These are phyloP conservation scores for Epinotia ramella DNA, from an alignment of 2,888 invertebrate species.

Conservation along the genomic window DNA sequence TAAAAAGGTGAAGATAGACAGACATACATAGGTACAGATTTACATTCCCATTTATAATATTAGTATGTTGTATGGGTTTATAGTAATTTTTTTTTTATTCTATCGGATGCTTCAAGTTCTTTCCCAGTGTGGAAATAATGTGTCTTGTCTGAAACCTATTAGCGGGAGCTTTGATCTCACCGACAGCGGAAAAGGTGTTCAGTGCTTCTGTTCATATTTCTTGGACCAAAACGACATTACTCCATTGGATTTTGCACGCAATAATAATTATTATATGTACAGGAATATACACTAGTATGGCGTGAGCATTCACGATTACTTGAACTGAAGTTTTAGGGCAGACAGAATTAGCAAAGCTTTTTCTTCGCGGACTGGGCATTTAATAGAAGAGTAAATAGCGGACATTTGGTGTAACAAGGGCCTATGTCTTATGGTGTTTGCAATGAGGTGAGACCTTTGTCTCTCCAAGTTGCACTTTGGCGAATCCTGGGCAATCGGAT, in stretches of 20 bases:
- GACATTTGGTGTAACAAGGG: neutral
- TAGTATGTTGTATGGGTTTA: too few relatives aligned
- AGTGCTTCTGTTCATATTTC: neutral
- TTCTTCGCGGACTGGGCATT: neutral
- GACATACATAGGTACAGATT: too few relatives aligned
- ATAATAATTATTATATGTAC: neutral
- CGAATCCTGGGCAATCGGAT: conserved; percentile 12
- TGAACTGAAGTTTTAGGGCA: neutral
- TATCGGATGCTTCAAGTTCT: neutral
- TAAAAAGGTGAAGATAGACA: too few relatives aligned
- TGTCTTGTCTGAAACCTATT: conserved; percentile 7
- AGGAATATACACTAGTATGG: neutral
- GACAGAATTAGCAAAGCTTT: conserved; percentile 30
- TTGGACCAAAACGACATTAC: neutral
- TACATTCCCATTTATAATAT: too few relatives aligned
- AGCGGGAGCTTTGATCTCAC: conserved; percentile 7
- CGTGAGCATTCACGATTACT: neutral
- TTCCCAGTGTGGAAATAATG: neutral
- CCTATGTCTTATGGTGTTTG: neutral
- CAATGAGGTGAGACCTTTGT: neutral
- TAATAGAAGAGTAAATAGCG: conserved; percentile 3
- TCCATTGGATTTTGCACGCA: neutral
- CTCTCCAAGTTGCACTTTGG: neutral
- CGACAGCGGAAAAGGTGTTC: conserved; percentile 13
- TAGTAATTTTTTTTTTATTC: too few relatives aligned